These are phyloP conservation scores for Kryptopterus vitreolus DNA, from an alignment of 2,797 vertebrate species.

Conservation along the genomic window DNA sequence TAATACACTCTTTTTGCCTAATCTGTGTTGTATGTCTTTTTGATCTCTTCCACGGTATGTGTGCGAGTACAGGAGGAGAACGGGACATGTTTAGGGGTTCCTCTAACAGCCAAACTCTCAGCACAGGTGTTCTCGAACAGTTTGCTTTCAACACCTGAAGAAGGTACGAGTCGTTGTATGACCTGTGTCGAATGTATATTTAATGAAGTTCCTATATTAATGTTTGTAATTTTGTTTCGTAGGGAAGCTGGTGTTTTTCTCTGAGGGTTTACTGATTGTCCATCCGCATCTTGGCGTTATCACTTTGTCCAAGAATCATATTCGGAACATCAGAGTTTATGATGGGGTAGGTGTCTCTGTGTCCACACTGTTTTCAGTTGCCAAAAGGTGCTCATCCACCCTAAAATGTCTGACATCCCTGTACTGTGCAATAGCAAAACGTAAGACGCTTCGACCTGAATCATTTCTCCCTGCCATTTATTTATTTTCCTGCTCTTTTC, in stretches of 20 bases:
- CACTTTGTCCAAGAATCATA: slow-evolving; percentile 81
- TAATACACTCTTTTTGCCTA: neutral
- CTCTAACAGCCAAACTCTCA: slow-evolving; percentile 79
- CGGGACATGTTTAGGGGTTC: slow-evolving; percentile 82
- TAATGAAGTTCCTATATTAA: neutral
- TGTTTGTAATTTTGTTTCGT: slow-evolving; percentile 47
- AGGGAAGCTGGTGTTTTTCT: slow-evolving; percentile 92
- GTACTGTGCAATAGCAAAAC: too few relatives aligned
- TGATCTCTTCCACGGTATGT: neutral
- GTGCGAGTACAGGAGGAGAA: slow-evolving; percentile 71
- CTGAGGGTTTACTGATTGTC: slow-evolving; percentile 85
- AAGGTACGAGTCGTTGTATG: slow-evolving; percentile 76
- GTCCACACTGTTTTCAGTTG: too few relatives aligned
- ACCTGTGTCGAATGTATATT: neutral
- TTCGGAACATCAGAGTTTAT: slow-evolving; percentile 80
- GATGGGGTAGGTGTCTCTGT: slow-evolving; percentile 75
- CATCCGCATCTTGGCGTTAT: slow-evolving; percentile 83
- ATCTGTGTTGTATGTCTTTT: neutral
- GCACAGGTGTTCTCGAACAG: slow-evolving; percentile 80
- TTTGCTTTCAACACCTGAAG: slow-evolving; percentile 79
- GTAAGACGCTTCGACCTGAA: too few relatives aligned
- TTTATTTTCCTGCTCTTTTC: too few relatives aligned
- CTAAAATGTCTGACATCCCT: too few relatives aligned
- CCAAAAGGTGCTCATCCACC: too few relatives aligned
- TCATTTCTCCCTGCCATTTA: too few relatives aligned